phyloP scores from a whole-genome alignment of 2,113 vertebrate genomes.

The Gobiocypris rarus region DNA sequence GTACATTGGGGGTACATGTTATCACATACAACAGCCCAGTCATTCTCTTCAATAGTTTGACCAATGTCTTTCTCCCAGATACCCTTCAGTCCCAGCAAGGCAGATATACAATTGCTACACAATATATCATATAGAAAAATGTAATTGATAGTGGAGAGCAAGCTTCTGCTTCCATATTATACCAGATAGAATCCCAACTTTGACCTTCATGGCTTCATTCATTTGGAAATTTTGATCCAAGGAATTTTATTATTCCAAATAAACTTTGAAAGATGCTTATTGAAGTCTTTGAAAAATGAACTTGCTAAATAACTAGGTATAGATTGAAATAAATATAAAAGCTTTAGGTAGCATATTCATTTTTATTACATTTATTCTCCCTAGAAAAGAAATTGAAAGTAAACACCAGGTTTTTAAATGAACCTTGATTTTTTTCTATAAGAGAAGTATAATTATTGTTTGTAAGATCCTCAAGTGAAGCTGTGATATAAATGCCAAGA shows the following conservation, averaged over 20 bases:
- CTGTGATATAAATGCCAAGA: neutral
- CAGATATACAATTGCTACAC: neutral
- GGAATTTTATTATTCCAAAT: neutral
- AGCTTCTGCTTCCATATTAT: too few relatives aligned
- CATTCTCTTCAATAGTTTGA: neutral
- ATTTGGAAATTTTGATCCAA: neutral
- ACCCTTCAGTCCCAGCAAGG: neutral
- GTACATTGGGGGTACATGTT: neutral
- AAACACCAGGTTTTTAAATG: neutral
- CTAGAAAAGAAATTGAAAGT: neutral
- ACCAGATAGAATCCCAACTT: too few relatives aligned
- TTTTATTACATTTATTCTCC: neutral
- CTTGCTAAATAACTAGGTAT: neutral
- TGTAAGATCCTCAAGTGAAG: neutral
- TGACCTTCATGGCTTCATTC: neutral
- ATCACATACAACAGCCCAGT: neutral
- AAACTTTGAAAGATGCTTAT: neutral
- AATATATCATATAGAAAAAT: neutral
- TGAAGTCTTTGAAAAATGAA: neutral
- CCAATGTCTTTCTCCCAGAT: neutral
- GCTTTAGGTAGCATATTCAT: neutral
- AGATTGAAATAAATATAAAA: neutral
- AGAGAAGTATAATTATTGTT: neutral
- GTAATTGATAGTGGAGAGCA: too few relatives aligned
- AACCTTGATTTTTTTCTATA: neutral